Conservation (phyloP, 2,888 invertebrate species). For the Oscheius onirici region DNA sequence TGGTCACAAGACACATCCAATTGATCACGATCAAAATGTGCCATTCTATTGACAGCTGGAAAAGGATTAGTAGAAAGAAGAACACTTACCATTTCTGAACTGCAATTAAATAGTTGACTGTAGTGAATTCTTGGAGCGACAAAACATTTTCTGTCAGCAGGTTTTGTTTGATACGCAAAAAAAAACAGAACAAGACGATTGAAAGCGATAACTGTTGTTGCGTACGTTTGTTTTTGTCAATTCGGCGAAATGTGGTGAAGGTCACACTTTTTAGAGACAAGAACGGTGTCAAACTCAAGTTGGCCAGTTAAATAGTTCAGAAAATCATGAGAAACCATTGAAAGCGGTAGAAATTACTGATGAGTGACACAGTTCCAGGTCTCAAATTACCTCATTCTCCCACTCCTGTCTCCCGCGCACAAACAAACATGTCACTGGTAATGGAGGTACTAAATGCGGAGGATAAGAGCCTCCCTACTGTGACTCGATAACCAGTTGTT, state of each 20-base stretch:
- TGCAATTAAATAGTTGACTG: background rate
- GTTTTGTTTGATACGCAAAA: background rate
- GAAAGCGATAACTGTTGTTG: background rate
- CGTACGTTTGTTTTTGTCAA: background rate
- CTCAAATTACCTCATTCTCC: too few species aligned
- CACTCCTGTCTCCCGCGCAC: background rate
- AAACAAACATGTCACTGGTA: background rate
- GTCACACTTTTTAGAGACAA: too few species aligned
- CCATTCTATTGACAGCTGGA: constrained; percentile 15
- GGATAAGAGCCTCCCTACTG: too few species aligned
- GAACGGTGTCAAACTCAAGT: too few species aligned
- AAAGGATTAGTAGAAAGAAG: background rate
- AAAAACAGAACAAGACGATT: background rate
- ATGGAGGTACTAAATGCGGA: background rate
- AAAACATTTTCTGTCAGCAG: background rate
- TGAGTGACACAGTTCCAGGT: too few species aligned
- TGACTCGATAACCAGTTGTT: too few species aligned
- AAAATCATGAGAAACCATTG: too few species aligned
- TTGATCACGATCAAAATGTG: constrained; percentile 17
- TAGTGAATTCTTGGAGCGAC: background rate
- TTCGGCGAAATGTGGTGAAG: background rate
- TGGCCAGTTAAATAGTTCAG: too few species aligned
- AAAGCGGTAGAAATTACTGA: too few species aligned
- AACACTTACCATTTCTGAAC: background rate
- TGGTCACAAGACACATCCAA: constrained; percentile 7